Evolutionary conservation across 1,140 invertebrate genomes (phyloP), one percentile per base, ranked within the genome.

Genomic region (Acromyrmex charruanus): DNA sequence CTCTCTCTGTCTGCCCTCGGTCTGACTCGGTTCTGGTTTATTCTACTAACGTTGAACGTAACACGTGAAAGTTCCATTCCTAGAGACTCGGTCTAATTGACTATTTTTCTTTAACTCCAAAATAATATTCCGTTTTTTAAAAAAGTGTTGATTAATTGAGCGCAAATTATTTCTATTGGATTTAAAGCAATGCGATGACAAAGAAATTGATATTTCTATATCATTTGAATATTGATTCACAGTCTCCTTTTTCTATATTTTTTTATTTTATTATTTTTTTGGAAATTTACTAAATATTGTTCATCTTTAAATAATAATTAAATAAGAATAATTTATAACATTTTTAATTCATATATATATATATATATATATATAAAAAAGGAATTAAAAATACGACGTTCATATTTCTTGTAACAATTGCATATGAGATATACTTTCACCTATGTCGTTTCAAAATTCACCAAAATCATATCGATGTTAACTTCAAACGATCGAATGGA

Each of bases 61-160:
- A 49, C 21, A 77, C 61, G 21, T 63, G 44, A 49, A 31, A 58
- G 58, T 44, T 18, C n/a, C 68, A 85, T 53, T 55, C 14, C 44
- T 81, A 65, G n/a, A 90, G 58, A 65, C 80, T 79, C 77, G 21
- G 53, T 14, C 77, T 90, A 90, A 90, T 90, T 90, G 81, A 58
- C 65, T 75, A 51, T 21, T 68, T 61, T 58, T 44, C 49, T 61
- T 35, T 44, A 53, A 87, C 16, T 59, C 10, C 35, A 71, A 87
- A 84, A 72, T 72, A 77, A 90, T 18, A 6, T 63, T 16, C 0
- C 16, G 14, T 65, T 61, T 61, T 74, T 71, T 14, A 9, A 3
- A 72, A 72, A 72, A 69, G n/a, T 28, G 16, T 21, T n/a, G 77
- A 80, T 68, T 66, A 68, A 80, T 14, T 25, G 21, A 55, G 9